Evolutionary conservation across 2,113 vertebrate genomes (phyloP).

Genomic region (Alces alces): DNA sequence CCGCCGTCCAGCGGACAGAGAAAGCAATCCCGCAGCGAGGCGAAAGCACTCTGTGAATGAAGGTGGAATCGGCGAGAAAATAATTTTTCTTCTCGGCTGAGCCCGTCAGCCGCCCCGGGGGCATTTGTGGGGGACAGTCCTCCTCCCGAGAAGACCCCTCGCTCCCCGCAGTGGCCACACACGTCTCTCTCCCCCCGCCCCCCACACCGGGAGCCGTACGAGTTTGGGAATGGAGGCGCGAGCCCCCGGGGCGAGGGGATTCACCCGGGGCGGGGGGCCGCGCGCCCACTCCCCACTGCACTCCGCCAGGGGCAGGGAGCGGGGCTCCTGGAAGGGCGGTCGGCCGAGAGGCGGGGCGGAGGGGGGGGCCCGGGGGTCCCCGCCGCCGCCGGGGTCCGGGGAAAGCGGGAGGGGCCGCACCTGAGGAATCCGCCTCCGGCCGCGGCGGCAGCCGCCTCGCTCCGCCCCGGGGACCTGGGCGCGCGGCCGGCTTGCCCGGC

Average conservation of each 20-base stretch:
- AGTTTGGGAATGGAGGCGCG: not conserved
- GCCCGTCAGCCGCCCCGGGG: not conserved
- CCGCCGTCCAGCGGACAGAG: not conserved
- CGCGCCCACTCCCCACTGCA: not conserved
- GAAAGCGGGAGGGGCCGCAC: slow-evolving; percentile 70
- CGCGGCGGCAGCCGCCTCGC: slow-evolving; percentile 53
- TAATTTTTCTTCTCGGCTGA: not conserved
- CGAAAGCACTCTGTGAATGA: not conserved
- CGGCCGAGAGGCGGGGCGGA: not conserved
- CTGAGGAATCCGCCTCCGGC: slow-evolving; percentile 74
- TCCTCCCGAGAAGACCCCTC: not conserved
- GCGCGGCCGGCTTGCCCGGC: slow-evolving; percentile 36
- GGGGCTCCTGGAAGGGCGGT: not conserved
- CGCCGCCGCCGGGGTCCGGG: not conserved
- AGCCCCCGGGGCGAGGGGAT: not conserved
- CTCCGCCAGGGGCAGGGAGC: not conserved
- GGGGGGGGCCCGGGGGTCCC: not conserved
- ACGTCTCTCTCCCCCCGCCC: not conserved
- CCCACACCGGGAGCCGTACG: not conserved
- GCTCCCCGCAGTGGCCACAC: not conserved
- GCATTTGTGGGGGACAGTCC: not conserved
- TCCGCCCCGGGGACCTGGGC: slow-evolving; percentile 67
- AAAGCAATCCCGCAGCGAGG: not conserved
- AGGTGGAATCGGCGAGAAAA: not conserved
- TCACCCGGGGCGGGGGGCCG: not conserved